Evolutionary conservation across 2,113 vertebrate genomes (phyloP).

Genomic region (Scomber scombrus): DNA sequence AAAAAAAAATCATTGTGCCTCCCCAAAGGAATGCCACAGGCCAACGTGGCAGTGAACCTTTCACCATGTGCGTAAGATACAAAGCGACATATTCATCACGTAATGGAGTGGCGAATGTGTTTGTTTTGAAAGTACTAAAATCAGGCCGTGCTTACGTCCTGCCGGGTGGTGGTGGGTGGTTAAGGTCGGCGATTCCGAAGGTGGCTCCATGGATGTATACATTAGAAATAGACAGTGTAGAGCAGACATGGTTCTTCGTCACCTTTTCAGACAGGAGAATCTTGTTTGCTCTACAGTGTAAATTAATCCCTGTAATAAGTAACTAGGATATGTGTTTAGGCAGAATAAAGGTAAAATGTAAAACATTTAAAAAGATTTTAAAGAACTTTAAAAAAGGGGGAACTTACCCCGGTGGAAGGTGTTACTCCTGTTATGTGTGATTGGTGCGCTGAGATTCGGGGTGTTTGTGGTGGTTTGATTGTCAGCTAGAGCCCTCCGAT

Average conservation of each 20-base stretch:
- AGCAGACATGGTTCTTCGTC: conserved; percentile 65
- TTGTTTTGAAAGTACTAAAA: conserved; percentile 62
- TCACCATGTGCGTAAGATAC: neutral
- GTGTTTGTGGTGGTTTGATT: conserved; percentile 74
- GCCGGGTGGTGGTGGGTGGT: conserved; percentile 47
- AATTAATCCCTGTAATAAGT: conserved; percentile 13
- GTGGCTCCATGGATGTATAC: conserved; percentile 79
- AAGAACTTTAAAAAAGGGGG: neutral
- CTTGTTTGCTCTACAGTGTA: conserved; percentile 69
- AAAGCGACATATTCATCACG: neutral
- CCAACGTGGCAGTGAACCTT: neutral
- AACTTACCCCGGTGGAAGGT: conserved; percentile 22
- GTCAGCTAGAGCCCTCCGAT: conserved; percentile 74
- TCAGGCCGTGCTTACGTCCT: conserved; percentile 51
- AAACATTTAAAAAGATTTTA: neutral
- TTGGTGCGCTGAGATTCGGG: conserved; percentile 64
- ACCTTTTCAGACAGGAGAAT: conserved; percentile 45
- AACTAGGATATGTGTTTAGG: conserved; percentile 36
- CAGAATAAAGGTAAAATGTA: conserved; percentile 33
- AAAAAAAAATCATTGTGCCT: conserved; percentile 14
- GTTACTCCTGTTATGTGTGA: conserved; percentile 54
- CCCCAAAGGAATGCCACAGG: conserved; percentile 17
- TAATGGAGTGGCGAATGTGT: neutral
- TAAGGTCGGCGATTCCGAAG: conserved; percentile 82
- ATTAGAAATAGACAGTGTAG: conserved; percentile 55